These are phyloP conservation scores for Rhinichthys osculus DNA, from an alignment of 2,797 vertebrate species.

Conservation along the genomic window DNA sequence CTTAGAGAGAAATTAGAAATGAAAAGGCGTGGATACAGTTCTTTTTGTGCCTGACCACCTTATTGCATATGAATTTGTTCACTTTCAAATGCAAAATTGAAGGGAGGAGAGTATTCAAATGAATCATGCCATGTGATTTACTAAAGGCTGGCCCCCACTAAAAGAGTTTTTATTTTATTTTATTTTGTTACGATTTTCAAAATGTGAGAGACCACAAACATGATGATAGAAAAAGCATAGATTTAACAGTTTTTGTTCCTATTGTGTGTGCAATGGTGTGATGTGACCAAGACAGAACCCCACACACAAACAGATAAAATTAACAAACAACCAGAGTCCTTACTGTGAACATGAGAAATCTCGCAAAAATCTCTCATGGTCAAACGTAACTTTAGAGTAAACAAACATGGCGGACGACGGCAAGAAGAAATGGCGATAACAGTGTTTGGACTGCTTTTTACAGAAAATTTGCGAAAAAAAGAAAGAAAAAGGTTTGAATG, in stretches of 20 bases:
- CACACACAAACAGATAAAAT: no score
- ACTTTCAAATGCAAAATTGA: not conserved
- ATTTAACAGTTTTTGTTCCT: not conserved
- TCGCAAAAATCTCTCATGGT: not conserved
- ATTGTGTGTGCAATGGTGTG: not conserved
- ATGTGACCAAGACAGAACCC: not conserved
- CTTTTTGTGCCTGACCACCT: not conserved
- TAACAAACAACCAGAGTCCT: not conserved
- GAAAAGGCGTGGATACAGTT: not conserved
- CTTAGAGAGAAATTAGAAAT: not conserved
- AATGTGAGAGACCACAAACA: not conserved
- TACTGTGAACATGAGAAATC: not conserved
- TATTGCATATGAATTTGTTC: not conserved
- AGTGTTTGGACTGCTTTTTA: no score
- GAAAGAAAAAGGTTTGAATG: no score
- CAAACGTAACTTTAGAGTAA: not conserved
- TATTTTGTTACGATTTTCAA: not conserved
- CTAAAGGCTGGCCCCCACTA: not conserved
- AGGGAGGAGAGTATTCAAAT: not conserved
- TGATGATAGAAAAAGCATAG: not conserved
- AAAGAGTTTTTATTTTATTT: not conserved
- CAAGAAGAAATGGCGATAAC: no score
- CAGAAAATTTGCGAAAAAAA: no score
- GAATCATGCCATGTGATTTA: not conserved
- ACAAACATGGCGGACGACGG: no score